These are phyloP conservation scores for Lomographa bimaculata DNA, from an alignment of 2,888 invertebrate species.

Conservation along the genomic window DNA sequence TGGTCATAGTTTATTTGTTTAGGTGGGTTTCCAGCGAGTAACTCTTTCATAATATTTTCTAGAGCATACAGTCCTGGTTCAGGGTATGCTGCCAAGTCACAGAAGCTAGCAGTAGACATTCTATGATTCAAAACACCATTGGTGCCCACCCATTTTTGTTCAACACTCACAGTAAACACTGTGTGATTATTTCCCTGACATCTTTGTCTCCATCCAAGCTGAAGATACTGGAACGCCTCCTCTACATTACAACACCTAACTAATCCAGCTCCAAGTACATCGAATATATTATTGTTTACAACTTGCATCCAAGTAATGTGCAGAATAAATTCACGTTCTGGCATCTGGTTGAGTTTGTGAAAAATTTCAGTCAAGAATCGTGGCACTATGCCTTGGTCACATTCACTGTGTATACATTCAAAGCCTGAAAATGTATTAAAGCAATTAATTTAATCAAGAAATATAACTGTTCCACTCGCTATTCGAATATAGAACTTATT, in stretches of 20 bases:
- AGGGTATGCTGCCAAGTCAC: constrained; percentile 85
- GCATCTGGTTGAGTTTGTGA: constrained; percentile 85
- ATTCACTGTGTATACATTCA: constrained; percentile 84
- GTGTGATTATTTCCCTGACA: constrained; percentile 85
- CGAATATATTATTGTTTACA: constrained; percentile 85
- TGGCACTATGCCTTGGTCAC: constrained; percentile 88
- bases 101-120: constrained; percentile 89
- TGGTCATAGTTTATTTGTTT: constrained; percentile 84
- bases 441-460: too few relatives aligned
- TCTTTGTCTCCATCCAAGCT: constrained; percentile 85
- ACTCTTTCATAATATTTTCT: constrained; percentile 85
- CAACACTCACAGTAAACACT: constrained; percentile 88
- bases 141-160: constrained; percentile 88
- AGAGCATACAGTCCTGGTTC: constrained; percentile 87
- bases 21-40: constrained; percentile 79
- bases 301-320: constrained; percentile 90
- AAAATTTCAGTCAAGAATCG: constrained; percentile 89
- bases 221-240: constrained; percentile 88
- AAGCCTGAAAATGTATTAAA: constrained; percentile 52
- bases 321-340: constrained; percentile 85
- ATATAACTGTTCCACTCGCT: too few relatives aligned
- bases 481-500: too few relatives aligned
- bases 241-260: constrained; percentile 86
- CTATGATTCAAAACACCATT: constrained; percentile 87
- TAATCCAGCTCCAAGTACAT: constrained; percentile 82